Evolutionary conservation across 2,888 invertebrate genomes (phyloP).

Genomic region (Philaethria dido): DNA sequence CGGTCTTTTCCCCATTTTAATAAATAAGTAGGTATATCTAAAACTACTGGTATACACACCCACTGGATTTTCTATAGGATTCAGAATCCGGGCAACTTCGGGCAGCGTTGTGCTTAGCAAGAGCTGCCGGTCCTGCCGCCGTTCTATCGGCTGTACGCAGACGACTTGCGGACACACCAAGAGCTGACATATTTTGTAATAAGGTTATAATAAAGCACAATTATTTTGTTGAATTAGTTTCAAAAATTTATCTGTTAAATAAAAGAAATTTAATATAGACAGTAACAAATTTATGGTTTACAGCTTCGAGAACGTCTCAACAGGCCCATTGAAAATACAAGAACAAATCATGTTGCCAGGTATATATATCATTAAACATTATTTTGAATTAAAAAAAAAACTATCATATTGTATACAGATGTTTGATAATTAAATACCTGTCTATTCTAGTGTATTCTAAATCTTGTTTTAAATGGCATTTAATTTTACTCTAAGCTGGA

Average conservation of each 20-base stretch:
- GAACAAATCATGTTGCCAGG: conserved; percentile 59
- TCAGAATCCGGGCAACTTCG: conserved; percentile 67
- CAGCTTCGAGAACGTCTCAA: conserved; percentile 72
- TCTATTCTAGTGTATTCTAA: no score
- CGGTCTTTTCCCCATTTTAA: background rate
- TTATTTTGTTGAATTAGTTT: no score
- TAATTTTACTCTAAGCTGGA: no score
- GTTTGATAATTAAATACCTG: no score
- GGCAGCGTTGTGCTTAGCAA: conserved; percentile 86
- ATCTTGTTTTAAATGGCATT: no score
- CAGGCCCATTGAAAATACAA: conserved; percentile 69
- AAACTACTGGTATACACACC: background rate
- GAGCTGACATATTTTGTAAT: conserved; percentile 82
- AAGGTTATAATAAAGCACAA: conserved; percentile 57
- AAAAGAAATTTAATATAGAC: conserved; percentile 1
- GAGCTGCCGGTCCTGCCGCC: conserved; percentile 89
- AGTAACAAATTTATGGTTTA: conserved; percentile 40
- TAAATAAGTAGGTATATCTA: background rate
- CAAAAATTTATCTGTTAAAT: no score
- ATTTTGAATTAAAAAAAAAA: no score
- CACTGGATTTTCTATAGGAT: conserved; percentile 45
- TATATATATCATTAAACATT: background rate
- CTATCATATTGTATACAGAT: no score
- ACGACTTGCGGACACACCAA: conserved; percentile 81
- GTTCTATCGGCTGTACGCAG: conserved; percentile 86